Percentiles rank a stretch among this genome's conserved stretches.
Conservation (phyloP, 1,140 invertebrate species). For the Scaptomyza graminum region DNA sequence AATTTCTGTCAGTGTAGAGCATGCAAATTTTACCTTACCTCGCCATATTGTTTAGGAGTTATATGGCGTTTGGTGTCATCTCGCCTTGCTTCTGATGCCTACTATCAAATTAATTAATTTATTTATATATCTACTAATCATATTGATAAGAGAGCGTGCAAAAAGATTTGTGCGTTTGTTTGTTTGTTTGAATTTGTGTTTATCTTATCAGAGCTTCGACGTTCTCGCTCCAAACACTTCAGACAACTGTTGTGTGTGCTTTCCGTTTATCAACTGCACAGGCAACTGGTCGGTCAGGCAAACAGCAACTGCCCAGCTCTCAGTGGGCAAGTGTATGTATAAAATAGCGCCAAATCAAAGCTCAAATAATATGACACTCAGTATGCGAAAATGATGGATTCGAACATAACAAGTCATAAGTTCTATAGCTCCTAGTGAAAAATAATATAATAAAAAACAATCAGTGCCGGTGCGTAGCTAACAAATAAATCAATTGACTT, state of each 20-base stretch:
- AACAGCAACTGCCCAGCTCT: constrained; percentile 42
- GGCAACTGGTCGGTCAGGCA: constrained; percentile 43
- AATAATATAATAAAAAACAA: background rate
- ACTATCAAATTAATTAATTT: constrained; percentile 79
- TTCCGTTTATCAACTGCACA: constrained; percentile 46
- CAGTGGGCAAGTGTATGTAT: constrained; percentile 25
- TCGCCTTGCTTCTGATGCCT: constrained; percentile 21
- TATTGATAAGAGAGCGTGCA: constrained; percentile 55
- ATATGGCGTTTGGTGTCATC: constrained; percentile 29
- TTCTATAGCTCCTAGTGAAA: constrained; percentile 17
- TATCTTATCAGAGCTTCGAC: constrained; percentile 53
- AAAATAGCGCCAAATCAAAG: background rate
- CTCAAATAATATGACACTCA: constrained; percentile 12
- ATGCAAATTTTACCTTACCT: constrained; percentile 4
- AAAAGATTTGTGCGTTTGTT: constrained; percentile 29
- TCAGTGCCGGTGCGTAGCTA: constrained; percentile 3
- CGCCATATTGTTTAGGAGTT: background rate
- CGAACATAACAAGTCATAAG: constrained; percentile 31
- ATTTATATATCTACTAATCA: constrained; percentile 80
- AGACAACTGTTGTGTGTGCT: constrained; percentile 31
- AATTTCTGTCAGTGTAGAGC: constrained; percentile 16
- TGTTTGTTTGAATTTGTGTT: constrained; percentile 29
- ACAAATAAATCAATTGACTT: constrained; percentile 20
- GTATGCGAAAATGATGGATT: constrained; percentile 41
- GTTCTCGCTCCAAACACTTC: constrained; percentile 42